These are phyloP conservation scores for Harpagoxenus sublaevis DNA, from an alignment of 2,888 invertebrate species.

Conservation along the genomic window DNA sequence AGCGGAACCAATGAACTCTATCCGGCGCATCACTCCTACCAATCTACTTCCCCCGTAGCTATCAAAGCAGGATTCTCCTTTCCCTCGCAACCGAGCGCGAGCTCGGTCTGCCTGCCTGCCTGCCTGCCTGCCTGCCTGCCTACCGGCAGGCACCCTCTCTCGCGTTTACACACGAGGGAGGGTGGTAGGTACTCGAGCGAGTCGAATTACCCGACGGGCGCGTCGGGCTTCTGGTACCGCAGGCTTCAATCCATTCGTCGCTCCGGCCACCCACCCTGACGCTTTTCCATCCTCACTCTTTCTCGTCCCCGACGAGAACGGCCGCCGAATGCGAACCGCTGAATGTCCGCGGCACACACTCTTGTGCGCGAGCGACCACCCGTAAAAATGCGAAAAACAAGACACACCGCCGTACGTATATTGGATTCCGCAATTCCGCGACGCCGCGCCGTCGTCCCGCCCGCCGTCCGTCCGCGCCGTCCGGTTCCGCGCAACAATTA, in stretches of 20 bases:
- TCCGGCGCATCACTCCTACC: conserved; percentile 82
- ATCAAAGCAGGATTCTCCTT: conserved; percentile 81
- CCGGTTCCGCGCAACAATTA: too few relatives aligned
- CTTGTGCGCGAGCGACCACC: conserved; percentile 77
- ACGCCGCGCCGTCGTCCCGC: conserved; percentile 13
- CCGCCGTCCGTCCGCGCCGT: neutral
- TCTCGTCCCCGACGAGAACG: conserved; percentile 6
- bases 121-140: conserved; percentile 12
- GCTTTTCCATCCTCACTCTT: conserved; percentile 56
- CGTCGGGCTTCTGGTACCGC: conserved; percentile 78
- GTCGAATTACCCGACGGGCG: conserved; percentile 82
- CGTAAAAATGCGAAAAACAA: conserved; percentile 71
- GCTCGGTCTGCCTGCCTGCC: conserved; percentile 7
- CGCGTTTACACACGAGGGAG: conserved; percentile 63
- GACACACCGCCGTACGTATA: conserved; percentile 11
- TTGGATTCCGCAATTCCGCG: conserved; percentile 35
- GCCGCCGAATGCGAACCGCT: conserved; percentile 53
- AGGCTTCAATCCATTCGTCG: conserved; percentile 78
- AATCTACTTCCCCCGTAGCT: conserved; percentile 83
- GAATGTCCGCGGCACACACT: conserved; percentile 75
- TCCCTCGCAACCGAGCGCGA: conserved; percentile 67
- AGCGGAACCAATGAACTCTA: conserved; percentile 83
- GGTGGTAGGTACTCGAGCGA: conserved; percentile 81
- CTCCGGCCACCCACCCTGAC: conserved; percentile 68
- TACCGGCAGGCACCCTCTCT: conserved; percentile 47